Evolutionary conservation across 1,140 invertebrate genomes (phyloP), one percentile per base, ranked within the genome.

Genomic region (Drosophila sturtevanti): DNA sequence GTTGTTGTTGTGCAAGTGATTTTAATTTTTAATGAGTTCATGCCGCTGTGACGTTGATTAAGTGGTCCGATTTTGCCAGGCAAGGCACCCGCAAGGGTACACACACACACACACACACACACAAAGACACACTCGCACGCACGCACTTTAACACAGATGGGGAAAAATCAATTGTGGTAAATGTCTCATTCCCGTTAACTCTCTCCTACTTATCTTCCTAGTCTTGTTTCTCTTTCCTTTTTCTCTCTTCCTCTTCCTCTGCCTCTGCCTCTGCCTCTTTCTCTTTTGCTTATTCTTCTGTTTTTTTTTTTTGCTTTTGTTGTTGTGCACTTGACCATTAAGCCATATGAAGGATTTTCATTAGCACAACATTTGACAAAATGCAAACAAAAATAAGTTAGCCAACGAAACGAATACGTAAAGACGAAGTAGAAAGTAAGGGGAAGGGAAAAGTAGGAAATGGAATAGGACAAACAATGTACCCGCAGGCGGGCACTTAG

Each of bases 341-440:
- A 60, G 68, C 14, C 54, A 56, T 56, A 65, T 71, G 79, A 69
- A 77, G 82, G 79, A 87, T 89, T 87, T 48, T 87, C 84, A 87
- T 87, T 89, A 87, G 84, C 82, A 87, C 76, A 87, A 73, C 79
- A 87, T 89, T 89, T 89, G 84, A 84, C 79, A 87, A 81, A 87
- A 82, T 68, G 73, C 79, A 84, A 79, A 79, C 76, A 86, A 79
- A 84, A 60, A 86, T 44, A 66, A 31, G 41, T 48, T 48, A 48
- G 73, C 79, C 79, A 79, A 73, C 69, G 80, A 78, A 77, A 56
- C 81, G 35, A 66, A 31, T 41, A 27, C 14, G n/a, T 22, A 44
- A 66, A 31, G 41, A 27, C 14, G n/a, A 34, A 22, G 38, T 10
- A 35, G 4, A 37, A 21, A 4, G 7, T 9, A 34, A 7, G 21